These are phyloP conservation scores for Leuctra nigra DNA, from an alignment of 2,888 invertebrate species.

Conservation along the genomic window DNA sequence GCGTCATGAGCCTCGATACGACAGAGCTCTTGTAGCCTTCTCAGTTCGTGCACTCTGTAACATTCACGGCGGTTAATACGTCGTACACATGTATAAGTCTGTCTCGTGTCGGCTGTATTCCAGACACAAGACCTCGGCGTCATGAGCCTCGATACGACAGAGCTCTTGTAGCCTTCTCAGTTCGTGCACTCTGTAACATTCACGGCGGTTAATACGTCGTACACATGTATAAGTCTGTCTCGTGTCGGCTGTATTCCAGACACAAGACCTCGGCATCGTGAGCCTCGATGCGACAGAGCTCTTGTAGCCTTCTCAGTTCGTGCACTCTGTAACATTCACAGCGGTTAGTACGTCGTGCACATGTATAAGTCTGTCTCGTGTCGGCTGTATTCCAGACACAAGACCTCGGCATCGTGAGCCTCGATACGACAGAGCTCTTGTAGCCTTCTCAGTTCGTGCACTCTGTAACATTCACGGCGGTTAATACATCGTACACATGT, in stretches of 20 bases:
- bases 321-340: no score
- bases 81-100: constrained; percentile 91
- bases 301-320: constrained; percentile 42
- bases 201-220: no score
- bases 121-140: constrained; percentile 90
- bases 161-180: constrained; percentile 58
- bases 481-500: no score
- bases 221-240: no score
- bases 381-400: constrained; percentile 78
- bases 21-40: constrained; percentile 58
- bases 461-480: no score
- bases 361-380: no score
- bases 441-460: constrained; percentile 38
- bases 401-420: constrained; percentile 95
- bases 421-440: constrained; percentile 75
- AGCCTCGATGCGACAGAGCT: constrained; percentile 83
- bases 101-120: constrained; percentile 69
- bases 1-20: constrained; percentile 95
- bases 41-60: constrained; percentile 68
- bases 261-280: constrained; percentile 96
- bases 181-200: constrained; percentile 70
- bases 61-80: no score
- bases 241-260: constrained; percentile 64
- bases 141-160: constrained; percentile 90
- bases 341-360: no score